These are phyloP conservation scores for Lacerta viridis DNA, from an alignment of 2,797 vertebrate genomes.

Conservation along the genomic window DNA sequence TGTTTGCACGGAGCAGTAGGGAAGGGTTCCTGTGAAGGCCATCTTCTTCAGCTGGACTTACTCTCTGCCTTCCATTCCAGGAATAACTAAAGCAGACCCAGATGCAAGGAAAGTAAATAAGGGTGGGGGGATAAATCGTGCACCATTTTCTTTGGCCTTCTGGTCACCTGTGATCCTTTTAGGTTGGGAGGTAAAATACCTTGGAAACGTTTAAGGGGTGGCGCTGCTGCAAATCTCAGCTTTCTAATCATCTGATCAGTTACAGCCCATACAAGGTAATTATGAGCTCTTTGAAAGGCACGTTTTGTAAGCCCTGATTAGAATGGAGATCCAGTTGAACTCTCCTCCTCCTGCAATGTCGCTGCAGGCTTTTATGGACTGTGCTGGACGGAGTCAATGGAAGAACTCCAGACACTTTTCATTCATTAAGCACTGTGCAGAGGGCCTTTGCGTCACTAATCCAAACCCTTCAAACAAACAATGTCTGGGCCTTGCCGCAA, in stretches of 20 bases:
- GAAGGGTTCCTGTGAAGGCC: background rate
- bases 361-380: background rate
- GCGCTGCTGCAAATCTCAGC: background rate
- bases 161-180: background rate
- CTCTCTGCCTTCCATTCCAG: slow-evolving; percentile 13
- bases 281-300: background rate
- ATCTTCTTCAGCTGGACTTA: background rate
- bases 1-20: background rate
- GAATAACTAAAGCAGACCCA: background rate
- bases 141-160: background rate
- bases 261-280: slow-evolving; percentile 12
- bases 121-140: background rate
- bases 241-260: slow-evolving; percentile 18
- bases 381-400: background rate
- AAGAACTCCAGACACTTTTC: slow-evolving; percentile 20
- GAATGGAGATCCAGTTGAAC: background rate
- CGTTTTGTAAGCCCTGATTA: background rate
- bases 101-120: background rate
- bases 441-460: background rate
- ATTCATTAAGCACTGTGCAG: background rate
- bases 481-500: accelerated
- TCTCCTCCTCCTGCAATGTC: background rate
- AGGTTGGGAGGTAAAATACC: background rate
- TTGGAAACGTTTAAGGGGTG: background rate
- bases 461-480: slow-evolving; percentile 4